Base-by-base conservation (phyloP, 2,113 vertebrate genomes). In the Carlito syrichta region DNA sequence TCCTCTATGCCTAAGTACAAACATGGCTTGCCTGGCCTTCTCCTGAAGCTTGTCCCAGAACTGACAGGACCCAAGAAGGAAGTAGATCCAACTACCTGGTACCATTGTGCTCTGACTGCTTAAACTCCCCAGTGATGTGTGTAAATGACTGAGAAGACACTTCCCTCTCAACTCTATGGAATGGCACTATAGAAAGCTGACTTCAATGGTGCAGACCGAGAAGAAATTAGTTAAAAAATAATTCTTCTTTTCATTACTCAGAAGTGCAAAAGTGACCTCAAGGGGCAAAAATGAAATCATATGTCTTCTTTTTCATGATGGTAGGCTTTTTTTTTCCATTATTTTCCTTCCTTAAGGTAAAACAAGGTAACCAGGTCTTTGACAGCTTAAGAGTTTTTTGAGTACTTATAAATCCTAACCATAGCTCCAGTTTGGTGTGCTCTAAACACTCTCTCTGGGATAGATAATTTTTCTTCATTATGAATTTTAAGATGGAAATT, bases 391-490 rank as follows among this genome's bases (percentile, higher is more conserved):
- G 27, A 38, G 19, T 58, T 81, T 66, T 89, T 63, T 84, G 62
- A 43, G 13, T 83, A 83, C 62, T 63, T 95, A 6, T 45, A 52
- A 94, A 43, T 82, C 54, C 45, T 89, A 91, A 89, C 22, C 69
- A 58, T 4, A 78, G 27, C 25, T 86, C 91, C 43, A n/a, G 12
- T 74, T 25, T 62, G 8, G 25, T 82, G 1, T 68, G 35, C 13
- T 83, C 23, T 50, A 94, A 96, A 68, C 16, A 86, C 27, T 73
- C 8, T 69, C 43, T 58, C 62, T 89, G 52, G 25, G 19, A 78
- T 52, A 63, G n/a, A 30, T 68, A 14, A 81, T 85, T 96, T 96
- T 94, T 94, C 62, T 91, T 94, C 68, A 93, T 96, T 86, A 94
- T 78, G 25, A 93, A 86, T 84, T 89, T 91, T 79, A 76, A 96